phyloP scores from a whole-genome alignment of 2,797 vertebrate genomes.

The Psittacula echo region DNA sequence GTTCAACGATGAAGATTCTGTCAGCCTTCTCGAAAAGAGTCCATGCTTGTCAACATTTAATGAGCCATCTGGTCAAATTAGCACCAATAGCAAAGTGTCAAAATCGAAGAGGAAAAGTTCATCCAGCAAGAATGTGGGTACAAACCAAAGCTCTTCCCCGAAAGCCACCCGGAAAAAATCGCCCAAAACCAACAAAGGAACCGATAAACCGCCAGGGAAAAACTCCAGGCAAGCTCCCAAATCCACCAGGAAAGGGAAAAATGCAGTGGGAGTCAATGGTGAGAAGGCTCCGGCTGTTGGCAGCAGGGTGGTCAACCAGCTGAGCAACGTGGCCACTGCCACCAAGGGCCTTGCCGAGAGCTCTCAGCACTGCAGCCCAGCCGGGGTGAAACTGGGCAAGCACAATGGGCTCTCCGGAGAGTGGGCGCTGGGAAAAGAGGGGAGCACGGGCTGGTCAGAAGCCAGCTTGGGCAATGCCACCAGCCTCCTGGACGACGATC shows the following conservation, averaged over 20 bases:
- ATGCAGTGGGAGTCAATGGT: slow-evolving; percentile 82
- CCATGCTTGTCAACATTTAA: slow-evolving; percentile 85
- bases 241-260: slow-evolving; percentile 93
- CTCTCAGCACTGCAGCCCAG: slow-evolving; percentile 70
- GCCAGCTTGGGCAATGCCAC: slow-evolving; percentile 74
- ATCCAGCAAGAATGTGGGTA: slow-evolving; percentile 86
- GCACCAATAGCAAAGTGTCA: slow-evolving; percentile 86
- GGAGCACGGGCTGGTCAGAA: slow-evolving; percentile 86
- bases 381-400: slow-evolving; percentile 71
- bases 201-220: slow-evolving; percentile 87
- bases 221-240: slow-evolving; percentile 90
- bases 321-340: slow-evolving; percentile 64
- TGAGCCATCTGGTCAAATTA: slow-evolving; percentile 86
- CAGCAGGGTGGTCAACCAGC: slow-evolving; percentile 63
- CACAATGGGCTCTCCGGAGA: slow-evolving; percentile 82
- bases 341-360: slow-evolving; percentile 81
- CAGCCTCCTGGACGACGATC: slow-evolving; percentile 92
- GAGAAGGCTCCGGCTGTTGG: slow-evolving; percentile 85
- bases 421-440: slow-evolving; percentile 83
- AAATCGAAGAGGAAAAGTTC: slow-evolving; percentile 95
- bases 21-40: slow-evolving; percentile 86
- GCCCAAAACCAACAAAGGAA: slow-evolving; percentile 88
- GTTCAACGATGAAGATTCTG: slow-evolving; percentile 92
- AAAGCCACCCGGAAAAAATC: slow-evolving; percentile 91
- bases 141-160: slow-evolving; percentile 84